Percentiles rank a stretch among this genome's conserved stretches.
phyloP scores from a whole-genome alignment of 2,797 vertebrate genomes.

The Scomberomorus guttatus region DNA sequence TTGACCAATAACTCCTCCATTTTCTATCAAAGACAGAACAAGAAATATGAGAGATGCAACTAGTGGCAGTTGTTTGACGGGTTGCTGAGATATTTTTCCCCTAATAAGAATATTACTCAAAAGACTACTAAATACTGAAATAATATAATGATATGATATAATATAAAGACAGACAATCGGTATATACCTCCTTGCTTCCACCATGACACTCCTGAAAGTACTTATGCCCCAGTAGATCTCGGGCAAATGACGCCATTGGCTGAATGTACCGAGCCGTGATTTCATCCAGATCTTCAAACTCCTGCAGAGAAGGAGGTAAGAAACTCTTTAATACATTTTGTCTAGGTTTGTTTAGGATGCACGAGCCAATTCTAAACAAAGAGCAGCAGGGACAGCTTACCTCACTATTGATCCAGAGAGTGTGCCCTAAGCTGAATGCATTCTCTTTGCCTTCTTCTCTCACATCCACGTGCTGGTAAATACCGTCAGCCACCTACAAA shows the following conservation, averaged over 20 bases:
- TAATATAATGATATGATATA: too few relatives aligned
- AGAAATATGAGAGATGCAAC: neutral
- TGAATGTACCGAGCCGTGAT: constrained; percentile 98
- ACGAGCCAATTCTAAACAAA: neutral
- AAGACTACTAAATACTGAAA: neutral
- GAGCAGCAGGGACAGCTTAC: constrained; percentile 70
- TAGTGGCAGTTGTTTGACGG: neutral
- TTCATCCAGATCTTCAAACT: constrained; percentile 99
- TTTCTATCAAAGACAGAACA: constrained; percentile 85
- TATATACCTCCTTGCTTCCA: constrained; percentile 92
- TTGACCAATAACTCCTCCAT: constrained; percentile 96
- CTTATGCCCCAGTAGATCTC: constrained; percentile 96
- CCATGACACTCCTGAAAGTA: constrained; percentile 96
- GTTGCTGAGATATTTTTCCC: neutral
- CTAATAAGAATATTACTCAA: neutral
- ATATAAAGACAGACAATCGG: neutral
- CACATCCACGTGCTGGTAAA: constrained; percentile 98
- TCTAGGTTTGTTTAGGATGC: neutral
- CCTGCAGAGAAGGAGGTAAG: constrained; percentile 83
- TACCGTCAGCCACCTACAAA: constrained; percentile 91
- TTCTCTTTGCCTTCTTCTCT: constrained; percentile 99
- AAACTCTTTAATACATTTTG: neutral
- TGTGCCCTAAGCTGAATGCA: constrained; percentile 97
- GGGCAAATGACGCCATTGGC: constrained; percentile 98
- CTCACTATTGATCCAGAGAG: constrained; percentile 97